A percentile compares a stretch with the other conserved stretches of the same genome.
Evolutionary conservation across 2,888 invertebrate genomes (phyloP).

Genomic region (Dermolepida albohirtum): DNA sequence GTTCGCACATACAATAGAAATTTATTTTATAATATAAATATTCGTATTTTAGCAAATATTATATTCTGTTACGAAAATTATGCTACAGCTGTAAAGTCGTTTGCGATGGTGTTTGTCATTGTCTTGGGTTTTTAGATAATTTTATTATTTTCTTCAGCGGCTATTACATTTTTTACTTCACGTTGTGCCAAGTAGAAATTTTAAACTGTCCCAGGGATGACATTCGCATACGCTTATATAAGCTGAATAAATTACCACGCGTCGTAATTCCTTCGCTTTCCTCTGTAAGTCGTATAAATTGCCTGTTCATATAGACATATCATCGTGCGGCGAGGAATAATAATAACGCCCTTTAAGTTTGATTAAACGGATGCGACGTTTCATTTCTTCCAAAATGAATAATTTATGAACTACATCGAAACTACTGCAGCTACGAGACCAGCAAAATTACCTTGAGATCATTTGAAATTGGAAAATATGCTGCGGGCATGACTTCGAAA

Average conservation of each 20-base stretch:
- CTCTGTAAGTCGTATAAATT: constrained; percentile 31
- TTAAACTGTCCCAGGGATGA: constrained; percentile 24
- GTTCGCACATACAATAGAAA: too few relatives aligned
- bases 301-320: constrained; percentile 36
- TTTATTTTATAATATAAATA: too few relatives aligned
- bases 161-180: neutral
- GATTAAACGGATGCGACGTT: constrained; percentile 40
- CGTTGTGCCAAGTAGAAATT: constrained; percentile 11
- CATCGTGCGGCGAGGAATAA: constrained; percentile 34
- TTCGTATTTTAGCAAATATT: too few relatives aligned
- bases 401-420: constrained; percentile 41
- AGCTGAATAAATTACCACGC: constrained; percentile 27
- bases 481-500: constrained; percentile 23
- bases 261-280: constrained; percentile 24
- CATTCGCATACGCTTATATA: constrained; percentile 24
- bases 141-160: too few relatives aligned
- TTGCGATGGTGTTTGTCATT: too few relatives aligned
- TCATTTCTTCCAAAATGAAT: constrained; percentile 40
- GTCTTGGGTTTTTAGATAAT: too few relatives aligned
- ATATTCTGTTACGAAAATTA: neutral
- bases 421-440: constrained; percentile 31
- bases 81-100: too few relatives aligned
- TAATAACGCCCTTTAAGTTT: constrained; percentile 39
- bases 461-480: constrained; percentile 38
- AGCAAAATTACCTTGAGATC: constrained; percentile 35